These are phyloP conservation scores for Acronicta psi DNA, from an alignment of 2,888 invertebrate species.

Conservation along the genomic window DNA sequence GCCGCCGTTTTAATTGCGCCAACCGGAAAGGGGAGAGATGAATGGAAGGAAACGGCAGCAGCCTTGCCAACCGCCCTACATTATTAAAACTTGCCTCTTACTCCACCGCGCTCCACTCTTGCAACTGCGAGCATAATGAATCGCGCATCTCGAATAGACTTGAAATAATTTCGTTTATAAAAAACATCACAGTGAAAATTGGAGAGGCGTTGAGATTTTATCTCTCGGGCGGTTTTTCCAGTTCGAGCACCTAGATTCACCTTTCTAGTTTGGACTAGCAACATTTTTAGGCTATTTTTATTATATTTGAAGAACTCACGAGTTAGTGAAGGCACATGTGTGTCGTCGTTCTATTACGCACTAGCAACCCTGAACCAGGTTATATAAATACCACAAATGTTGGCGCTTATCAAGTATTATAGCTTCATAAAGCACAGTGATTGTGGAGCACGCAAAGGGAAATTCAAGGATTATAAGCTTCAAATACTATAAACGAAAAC, in stretches of 20 bases:
- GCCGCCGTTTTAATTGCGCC: constrained; percentile 87
- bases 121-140: constrained; percentile 80
- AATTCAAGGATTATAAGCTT: constrained; percentile 23
- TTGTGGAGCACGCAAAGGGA: constrained; percentile 14
- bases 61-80: constrained; percentile 86
- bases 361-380: constrained; percentile 30
- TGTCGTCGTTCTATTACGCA: constrained; percentile 52
- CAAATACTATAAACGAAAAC: constrained; percentile 40
- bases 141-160: constrained; percentile 79
- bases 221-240: constrained; percentile 49
- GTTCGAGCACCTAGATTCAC: constrained; percentile 53
- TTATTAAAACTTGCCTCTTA: constrained; percentile 88
- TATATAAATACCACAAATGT: constrained; percentile 14
- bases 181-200: constrained; percentile 57
- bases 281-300: constrained; percentile 61
- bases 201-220: constrained; percentile 58
- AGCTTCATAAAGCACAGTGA: constrained; percentile 19
- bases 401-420: constrained; percentile 20
- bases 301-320: constrained; percentile 57
- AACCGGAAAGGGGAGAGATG: constrained; percentile 87
- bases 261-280: constrained; percentile 49
- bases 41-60: constrained; percentile 86
- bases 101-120: constrained; percentile 75
- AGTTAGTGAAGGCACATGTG: constrained; percentile 61
- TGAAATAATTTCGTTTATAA: constrained; percentile 73